A percentile compares a stretch with the other conserved stretches of the same genome.
Conservation (phyloP, 2,888 invertebrate genomes). For the Archips xylosteana region DNA sequence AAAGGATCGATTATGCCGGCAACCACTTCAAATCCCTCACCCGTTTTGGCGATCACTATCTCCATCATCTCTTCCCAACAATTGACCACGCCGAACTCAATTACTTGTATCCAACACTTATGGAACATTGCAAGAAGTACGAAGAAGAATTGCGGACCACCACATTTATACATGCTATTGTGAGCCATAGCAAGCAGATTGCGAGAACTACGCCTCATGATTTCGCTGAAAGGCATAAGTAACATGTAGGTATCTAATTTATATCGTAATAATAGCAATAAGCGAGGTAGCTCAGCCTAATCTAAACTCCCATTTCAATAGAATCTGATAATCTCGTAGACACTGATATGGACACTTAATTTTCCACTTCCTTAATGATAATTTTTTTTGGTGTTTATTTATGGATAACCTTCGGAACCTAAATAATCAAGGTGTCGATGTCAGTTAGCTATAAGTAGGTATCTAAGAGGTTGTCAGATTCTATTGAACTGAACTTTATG, state of each 20-base stretch:
- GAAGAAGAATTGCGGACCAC: slow-evolving; percentile 78
- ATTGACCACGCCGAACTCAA: slow-evolving; percentile 91
- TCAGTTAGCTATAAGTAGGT: too few species aligned
- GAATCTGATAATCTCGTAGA: too few species aligned
- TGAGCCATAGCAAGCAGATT: slow-evolving; percentile 87
- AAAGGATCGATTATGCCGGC: slow-evolving; percentile 88
- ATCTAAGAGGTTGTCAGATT: too few species aligned
- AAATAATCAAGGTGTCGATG: too few species aligned
- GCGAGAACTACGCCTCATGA: slow-evolving; percentile 69
- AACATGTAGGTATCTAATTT: not conserved
- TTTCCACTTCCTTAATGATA: too few species aligned
- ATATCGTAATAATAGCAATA: too few species aligned
- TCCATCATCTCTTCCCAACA: slow-evolving; percentile 94
- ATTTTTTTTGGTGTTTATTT: too few species aligned
- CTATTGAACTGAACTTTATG: too few species aligned
- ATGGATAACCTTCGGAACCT: too few species aligned
- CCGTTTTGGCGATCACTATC: slow-evolving; percentile 91
- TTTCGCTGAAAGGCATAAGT: slow-evolving; percentile 57
- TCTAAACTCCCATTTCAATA: too few species aligned
- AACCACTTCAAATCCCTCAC: slow-evolving; percentile 88
- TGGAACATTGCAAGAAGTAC: slow-evolving; percentile 88
- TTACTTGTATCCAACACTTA: slow-evolving; percentile 87
- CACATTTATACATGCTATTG: slow-evolving; percentile 86
- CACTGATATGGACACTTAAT: too few species aligned
- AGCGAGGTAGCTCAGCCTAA: too few species aligned